Conservation (phyloP, 2,797 vertebrate genomes). For the Syngnathus rostellatus region DNA sequence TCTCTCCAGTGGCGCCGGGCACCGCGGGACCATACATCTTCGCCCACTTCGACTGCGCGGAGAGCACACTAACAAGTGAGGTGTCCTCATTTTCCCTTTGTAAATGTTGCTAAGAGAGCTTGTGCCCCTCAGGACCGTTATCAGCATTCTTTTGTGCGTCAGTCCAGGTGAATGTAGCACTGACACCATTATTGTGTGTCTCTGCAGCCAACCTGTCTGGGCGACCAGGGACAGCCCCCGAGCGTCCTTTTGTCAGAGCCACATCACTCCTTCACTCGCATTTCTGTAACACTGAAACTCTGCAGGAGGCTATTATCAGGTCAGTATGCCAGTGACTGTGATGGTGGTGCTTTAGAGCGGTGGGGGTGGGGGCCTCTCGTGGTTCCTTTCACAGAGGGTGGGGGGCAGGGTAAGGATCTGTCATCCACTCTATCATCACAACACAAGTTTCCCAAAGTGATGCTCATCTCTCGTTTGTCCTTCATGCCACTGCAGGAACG, state of each 20-base stretch:
- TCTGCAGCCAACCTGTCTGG: conserved; percentile 80
- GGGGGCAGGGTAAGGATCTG: conserved; percentile 31
- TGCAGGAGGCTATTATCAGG: conserved; percentile 87
- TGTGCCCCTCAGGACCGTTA: conserved; percentile 16
- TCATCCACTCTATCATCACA: conserved; percentile 5
- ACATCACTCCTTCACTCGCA: conserved; percentile 79
- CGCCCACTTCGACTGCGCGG: conserved; percentile 80
- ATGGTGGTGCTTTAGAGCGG: conserved; percentile 9
- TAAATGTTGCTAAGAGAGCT: background rate
- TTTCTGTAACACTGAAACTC: conserved; percentile 73
- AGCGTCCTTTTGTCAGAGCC: conserved; percentile 79
- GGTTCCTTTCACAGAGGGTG: conserved; percentile 15
- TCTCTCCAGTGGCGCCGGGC: conserved; percentile 40
- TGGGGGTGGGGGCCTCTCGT: conserved; percentile 19
- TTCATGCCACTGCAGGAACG: conserved; percentile 66
- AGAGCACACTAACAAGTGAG: conserved; percentile 81
- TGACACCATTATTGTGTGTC: conserved; percentile 41
- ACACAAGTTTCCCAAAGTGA: background rate
- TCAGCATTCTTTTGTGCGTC: conserved; percentile 39
- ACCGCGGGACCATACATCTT: conserved; percentile 70
- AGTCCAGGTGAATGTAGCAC: conserved; percentile 37
- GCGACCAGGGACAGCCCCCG: conserved; percentile 57
- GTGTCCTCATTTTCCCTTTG: background rate
- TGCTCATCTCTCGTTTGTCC: background rate
- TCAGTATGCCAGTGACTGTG: conserved; percentile 55